Base-by-base conservation (phyloP, 2,888 invertebrate genomes). In the Dilophus febrilis region DNA sequence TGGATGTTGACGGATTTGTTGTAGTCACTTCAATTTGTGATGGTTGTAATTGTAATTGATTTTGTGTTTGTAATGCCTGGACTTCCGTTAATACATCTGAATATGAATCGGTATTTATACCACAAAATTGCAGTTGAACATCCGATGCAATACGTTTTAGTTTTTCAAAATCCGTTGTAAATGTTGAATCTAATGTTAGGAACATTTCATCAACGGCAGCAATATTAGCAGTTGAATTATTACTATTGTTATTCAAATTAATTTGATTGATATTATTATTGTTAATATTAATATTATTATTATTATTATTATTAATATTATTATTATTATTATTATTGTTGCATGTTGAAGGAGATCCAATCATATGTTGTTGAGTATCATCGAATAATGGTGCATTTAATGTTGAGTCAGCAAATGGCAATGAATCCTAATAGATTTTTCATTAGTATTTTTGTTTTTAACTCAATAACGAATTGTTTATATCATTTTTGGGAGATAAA, bases 61-160 rank as follows among this genome's bases (percentile, higher is more conserved):
- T 4, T 22, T 6, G 4, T 13, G 37, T 12, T 19, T 35, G 40
- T 19, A 35, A 27, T 14, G 40, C 40, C n/a, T n/a, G n/a, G 14
- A 60, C 55, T 48, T 61, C 60, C 59, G 60, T 59, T 27, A 61
- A 53, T n/a, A 60, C 54, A 42, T 56, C 57, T 3, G 55, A 55
- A 18, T 60, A 61, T 12, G 30, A 27, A 6, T 54, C 56, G 35
- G 42, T 56, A 48, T 71, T 58, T 44, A 71, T 63, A n/a, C n/a
- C n/a, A 63, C 82, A 72, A 61, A 72, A 74, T 50, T 82, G 73
- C n/a, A n/a, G n/a, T 57, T 79, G 74, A 22, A 85, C 78, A 55
- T 86, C 86, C 50, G 77, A 78, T 27, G 84, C 82, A 61, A 86
- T 83, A 51, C 81, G 69, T 55, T 85, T 85, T 43, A 86, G 66